A percentile compares a stretch with the other conserved stretches of the same genome.
These are phyloP conservation scores for Trissolcus japonicus DNA, from an alignment of 2,888 invertebrate species.

Conservation along the genomic window DNA sequence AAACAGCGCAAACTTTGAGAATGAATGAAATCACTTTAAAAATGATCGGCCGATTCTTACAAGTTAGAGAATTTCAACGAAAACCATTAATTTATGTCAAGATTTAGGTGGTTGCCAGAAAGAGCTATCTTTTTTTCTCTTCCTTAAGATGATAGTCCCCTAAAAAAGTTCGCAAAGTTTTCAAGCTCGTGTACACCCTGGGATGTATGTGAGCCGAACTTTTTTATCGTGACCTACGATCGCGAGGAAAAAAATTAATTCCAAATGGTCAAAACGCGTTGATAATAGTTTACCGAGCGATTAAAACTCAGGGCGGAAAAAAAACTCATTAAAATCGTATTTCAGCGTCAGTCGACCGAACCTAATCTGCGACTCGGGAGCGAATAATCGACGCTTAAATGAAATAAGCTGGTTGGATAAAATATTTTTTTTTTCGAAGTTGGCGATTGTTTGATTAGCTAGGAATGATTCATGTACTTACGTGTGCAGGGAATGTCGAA, in stretches of 20 bases:
- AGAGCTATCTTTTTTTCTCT: conserved; percentile 32
- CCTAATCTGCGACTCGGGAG: too few relatives aligned
- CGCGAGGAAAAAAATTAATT: conserved; percentile 61
- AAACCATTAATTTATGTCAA: conserved; percentile 55
- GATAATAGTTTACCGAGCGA: conserved; percentile 51
- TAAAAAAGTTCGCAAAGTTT: conserved; percentile 44
- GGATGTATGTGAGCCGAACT: conserved; percentile 46
- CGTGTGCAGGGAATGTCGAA: conserved; percentile 34
- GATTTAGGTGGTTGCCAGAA: conserved; percentile 43
- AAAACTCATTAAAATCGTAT: conserved; percentile 52
- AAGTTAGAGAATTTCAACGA: conserved; percentile 43
- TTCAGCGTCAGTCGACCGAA: conserved; percentile 7
- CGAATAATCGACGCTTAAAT: too few relatives aligned
- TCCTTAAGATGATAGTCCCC: conserved; percentile 41
- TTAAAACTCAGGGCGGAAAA: conserved; percentile 43
- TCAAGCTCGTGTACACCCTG: conserved; percentile 28
- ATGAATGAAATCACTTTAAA: conserved; percentile 40
- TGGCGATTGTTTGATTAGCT: neutral
- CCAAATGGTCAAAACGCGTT: conserved; percentile 54
- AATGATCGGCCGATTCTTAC: conserved; percentile 48
- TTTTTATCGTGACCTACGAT: conserved; percentile 58
- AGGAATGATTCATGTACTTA: conserved; percentile 11
- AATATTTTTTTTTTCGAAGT: too few relatives aligned
- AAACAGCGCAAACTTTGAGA: neutral
- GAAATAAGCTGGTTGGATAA: too few relatives aligned